Evolutionary conservation across 1,140 invertebrate genomes (phyloP).

Genomic region (Aphidius gifuensis): DNA sequence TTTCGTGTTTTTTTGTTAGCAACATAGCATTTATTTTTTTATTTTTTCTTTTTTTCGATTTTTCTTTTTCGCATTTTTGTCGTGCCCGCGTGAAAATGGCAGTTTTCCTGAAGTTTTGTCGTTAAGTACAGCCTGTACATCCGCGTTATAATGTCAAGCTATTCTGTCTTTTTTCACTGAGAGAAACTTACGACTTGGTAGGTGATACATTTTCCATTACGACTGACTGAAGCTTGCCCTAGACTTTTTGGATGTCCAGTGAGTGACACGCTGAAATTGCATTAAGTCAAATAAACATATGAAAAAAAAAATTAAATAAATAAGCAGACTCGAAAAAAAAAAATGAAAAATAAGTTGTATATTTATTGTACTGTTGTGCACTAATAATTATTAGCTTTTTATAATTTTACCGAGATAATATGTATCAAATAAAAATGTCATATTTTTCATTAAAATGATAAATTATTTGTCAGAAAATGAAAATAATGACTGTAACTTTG

Average conservation of each 20-base stretch:
- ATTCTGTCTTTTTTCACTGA: slow-evolving; percentile 30
- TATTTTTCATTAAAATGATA: too few species aligned
- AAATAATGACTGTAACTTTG: too few species aligned
- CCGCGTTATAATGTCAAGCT: slow-evolving; percentile 45
- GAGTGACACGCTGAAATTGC: background rate
- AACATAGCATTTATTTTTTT: background rate
- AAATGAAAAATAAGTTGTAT: too few species aligned
- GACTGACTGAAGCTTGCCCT: slow-evolving; percentile 29
- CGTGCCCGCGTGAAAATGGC: slow-evolving; percentile 43
- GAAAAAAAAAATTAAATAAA: slow-evolving; percentile 7
- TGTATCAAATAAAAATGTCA: too few species aligned
- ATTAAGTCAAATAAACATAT: background rate
- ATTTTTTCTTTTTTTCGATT: slow-evolving; percentile 2
- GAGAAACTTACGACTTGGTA: slow-evolving; percentile 40
- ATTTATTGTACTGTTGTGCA: too few species aligned
- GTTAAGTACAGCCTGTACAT: slow-evolving; percentile 54
- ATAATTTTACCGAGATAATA: too few species aligned
- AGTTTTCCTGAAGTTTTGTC: slow-evolving; percentile 51
- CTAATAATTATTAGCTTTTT: too few species aligned
- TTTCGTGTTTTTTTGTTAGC: background rate
- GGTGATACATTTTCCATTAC: slow-evolving; percentile 51
- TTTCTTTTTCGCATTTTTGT: slow-evolving; percentile 23
- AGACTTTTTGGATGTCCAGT: background rate
- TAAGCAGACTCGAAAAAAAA: slow-evolving; percentile 4
- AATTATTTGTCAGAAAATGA: too few species aligned